phyloP scores from a whole-genome alignment of 2,797 vertebrate genomes.

The Loriculus beryllinus region DNA sequence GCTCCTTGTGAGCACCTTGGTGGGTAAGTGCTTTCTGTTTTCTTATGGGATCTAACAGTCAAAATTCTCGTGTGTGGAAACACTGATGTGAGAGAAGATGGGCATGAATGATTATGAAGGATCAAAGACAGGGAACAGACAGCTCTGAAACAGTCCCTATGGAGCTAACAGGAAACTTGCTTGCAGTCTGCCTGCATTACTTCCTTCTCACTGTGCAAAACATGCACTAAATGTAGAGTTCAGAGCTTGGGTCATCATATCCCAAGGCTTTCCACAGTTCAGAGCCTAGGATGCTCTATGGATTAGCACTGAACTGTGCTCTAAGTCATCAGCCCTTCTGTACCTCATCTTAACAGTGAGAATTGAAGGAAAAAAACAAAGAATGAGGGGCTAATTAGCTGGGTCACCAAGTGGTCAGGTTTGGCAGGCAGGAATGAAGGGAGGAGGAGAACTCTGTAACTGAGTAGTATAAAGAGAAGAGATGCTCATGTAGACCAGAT shows the following conservation, averaged over 20 bases:
- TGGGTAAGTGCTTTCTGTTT: background rate
- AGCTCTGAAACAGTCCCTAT: background rate
- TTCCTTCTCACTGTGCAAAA: background rate
- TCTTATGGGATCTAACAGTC: accelerated
- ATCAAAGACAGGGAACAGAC: background rate
- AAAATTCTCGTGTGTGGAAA: background rate
- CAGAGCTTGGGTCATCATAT: background rate
- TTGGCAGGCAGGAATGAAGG: background rate
- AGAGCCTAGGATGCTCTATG: background rate
- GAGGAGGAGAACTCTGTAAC: background rate
- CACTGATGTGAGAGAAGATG: background rate
- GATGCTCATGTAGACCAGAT: background rate
- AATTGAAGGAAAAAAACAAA: background rate
- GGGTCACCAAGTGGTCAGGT: background rate
- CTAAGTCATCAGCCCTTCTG: background rate
- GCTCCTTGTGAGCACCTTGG: no score
- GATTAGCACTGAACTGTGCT: background rate
- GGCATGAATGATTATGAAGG: background rate
- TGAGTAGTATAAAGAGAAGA: background rate
- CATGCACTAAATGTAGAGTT: background rate
- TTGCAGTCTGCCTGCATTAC: accelerated
- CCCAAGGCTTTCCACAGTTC: background rate
- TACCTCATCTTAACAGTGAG: background rate
- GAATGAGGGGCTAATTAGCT: background rate
- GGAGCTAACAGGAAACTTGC: background rate